phyloP scores from a whole-genome alignment of 1,140 invertebrate species.

The Pogonognathellus flavescens region DNA sequence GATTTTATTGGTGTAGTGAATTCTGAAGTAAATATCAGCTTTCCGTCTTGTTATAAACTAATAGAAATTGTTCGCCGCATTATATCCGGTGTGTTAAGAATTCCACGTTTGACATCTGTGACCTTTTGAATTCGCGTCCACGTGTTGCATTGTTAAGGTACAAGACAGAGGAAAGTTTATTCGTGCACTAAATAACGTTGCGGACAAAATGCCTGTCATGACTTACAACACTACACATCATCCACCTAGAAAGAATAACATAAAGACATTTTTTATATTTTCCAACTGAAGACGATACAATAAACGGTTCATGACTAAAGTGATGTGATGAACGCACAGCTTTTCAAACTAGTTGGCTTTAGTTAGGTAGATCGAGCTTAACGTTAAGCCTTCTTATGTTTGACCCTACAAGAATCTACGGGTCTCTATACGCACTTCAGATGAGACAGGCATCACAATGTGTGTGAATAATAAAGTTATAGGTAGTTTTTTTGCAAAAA shows the following conservation, averaged over 20 bases:
- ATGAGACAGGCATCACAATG: no score
- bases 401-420: no score
- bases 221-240: not conserved
- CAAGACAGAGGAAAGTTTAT: constrained; percentile 14
- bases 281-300: not conserved
- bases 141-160: not conserved
- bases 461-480: no score
- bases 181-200: constrained; percentile 19
- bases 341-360: not conserved
- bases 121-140: constrained; percentile 20
- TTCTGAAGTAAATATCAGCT: not conserved
- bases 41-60: not conserved
- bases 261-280: constrained; percentile 20
- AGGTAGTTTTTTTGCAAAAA: no score
- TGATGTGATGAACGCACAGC: not conserved
- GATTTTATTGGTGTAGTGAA: no score
- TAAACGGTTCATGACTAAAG: no score
- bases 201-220: constrained; percentile 27
- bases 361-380: not conserved
- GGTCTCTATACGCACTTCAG: no score
- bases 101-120: not conserved
- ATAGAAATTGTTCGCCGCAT: not conserved
- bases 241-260: not conserved
- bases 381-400: no score
- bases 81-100: no score